Evolutionary conservation across 1,140 invertebrate species (phyloP).

Genomic region (Hyles euphorbiae): DNA sequence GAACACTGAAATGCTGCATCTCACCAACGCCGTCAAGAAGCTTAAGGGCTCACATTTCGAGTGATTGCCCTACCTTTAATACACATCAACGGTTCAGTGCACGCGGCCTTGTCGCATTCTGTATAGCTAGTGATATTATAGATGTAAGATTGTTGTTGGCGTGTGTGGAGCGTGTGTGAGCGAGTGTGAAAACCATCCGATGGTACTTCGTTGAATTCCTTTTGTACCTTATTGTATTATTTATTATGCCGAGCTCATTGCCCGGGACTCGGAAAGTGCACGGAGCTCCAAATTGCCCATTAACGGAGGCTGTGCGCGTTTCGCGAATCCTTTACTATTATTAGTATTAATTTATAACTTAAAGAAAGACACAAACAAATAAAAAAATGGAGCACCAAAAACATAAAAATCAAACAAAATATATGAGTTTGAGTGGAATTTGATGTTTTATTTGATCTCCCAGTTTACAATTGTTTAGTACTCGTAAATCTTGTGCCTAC

Average conservation of each 20-base stretch:
- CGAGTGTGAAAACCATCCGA: conserved; percentile 60
- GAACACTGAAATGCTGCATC: conserved; percentile 88
- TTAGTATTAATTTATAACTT: conserved; percentile 71
- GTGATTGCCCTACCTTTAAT: conserved; percentile 42
- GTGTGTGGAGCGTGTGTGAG: conserved; percentile 50
- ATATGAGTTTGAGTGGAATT: conserved; percentile 65
- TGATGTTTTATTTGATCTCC: conserved; percentile 46
- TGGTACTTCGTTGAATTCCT: conserved; percentile 65
- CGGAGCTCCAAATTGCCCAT: conserved; percentile 63
- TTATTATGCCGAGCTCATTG: conserved; percentile 72
- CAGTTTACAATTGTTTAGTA: neutral
- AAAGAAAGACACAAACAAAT: conserved; percentile 58
- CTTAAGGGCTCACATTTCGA: conserved; percentile 79
- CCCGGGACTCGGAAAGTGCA: conserved; percentile 53
- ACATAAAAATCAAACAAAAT: conserved; percentile 64
- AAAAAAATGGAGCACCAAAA: conserved; percentile 73
- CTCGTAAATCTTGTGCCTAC: no score
- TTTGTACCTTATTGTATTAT: conserved; percentile 69
- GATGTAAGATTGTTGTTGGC: conserved; percentile 59
- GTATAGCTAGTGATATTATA: conserved; percentile 74
- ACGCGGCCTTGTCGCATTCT: conserved; percentile 54
- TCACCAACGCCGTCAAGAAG: conserved; percentile 90
- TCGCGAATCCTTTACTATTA: conserved; percentile 56
- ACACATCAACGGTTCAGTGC: conserved; percentile 48
- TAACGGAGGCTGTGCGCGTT: conserved; percentile 48